A percentile compares a stretch with the other conserved stretches of the same genome.
phyloP scores from a whole-genome alignment of 2,797 vertebrate species.

The Chanos chanos region DNA sequence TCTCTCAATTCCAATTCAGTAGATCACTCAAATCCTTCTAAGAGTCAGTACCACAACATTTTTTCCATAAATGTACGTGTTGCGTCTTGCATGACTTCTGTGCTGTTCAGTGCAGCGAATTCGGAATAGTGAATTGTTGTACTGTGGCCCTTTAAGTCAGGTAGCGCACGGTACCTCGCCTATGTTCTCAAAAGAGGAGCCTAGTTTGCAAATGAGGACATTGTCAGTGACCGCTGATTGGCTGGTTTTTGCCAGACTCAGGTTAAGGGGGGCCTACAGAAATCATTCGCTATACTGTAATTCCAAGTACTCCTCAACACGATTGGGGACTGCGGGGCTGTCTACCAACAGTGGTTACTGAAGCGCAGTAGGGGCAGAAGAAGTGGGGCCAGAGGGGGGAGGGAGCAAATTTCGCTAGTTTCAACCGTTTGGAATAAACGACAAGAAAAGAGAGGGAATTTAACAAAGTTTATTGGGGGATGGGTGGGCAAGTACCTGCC shows the following conservation, averaged over 20 bases:
- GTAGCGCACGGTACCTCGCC: slow-evolving; percentile 37
- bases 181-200: slow-evolving; percentile 20
- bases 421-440: slow-evolving; percentile 12
- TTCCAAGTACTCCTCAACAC: slow-evolving; percentile 8
- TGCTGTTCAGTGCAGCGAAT: neutral
- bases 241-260: slow-evolving; percentile 44
- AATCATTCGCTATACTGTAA: too few species aligned
- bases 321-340: slow-evolving; percentile 17
- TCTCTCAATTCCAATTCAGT: too few species aligned
- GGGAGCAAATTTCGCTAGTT: too few species aligned
- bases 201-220: slow-evolving; percentile 43
- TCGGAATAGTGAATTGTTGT: neutral
- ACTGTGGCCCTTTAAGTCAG: slow-evolving; percentile 40
- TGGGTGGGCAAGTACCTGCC: slow-evolving; percentile 54
- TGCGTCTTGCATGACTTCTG: slow-evolving; percentile 1
- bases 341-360: neutral
- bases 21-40: too few species aligned
- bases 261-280: slow-evolving; percentile 52
- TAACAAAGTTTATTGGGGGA: slow-evolving; percentile 50
- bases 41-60: too few species aligned
- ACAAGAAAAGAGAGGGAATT: neutral
- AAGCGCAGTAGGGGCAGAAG: neutral
- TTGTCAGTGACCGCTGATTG: slow-evolving; percentile 35
- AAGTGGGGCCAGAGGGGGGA: slow-evolving; percentile 28
- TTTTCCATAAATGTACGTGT: slow-evolving; percentile 11